Evolutionary conservation across 2,113 vertebrate species (phyloP), one percentile per base, ranked within the genome.

Genomic region (Cebidichthys violaceus): DNA sequence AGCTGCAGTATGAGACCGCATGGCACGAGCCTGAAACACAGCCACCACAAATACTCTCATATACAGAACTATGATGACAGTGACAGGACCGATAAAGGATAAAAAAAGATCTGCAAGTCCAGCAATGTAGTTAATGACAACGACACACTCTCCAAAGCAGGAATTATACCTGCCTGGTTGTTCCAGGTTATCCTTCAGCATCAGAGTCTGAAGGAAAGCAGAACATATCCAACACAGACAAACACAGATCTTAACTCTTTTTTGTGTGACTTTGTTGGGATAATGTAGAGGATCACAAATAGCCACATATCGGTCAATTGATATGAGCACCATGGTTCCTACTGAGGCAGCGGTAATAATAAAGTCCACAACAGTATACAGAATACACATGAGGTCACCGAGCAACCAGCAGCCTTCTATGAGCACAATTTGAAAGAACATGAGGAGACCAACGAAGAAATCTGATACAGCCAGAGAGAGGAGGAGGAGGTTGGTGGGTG

Each of bases 401-500:
- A 70, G 1, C 10, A n/a, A n/a, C 47, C 47, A 54, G 47, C 68
- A 70, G 5, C 67, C 67, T 1, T 52, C 29, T 20, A 70, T 22
- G 9, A 70, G 29, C 7, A 70, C 1, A 20, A 52, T 70, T 13
- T 52, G 29, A 35, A 70, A 70, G 4, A n/a, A 70, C 10, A 35
- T 52, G 45, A 70, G 18, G 67, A 35, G 2, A 5, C 67, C 47
- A 1, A 70, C 29, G 1, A 70, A 35, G 67, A 70, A 70, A 33
- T 70, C 67, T 33, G 67, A 70, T 18, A 70, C 27, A 14, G 67
- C 45, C 29, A 70, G 67, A 27, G 79, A 93, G 70, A 91, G 81
- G 18, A 93, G 77, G 20, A 93, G 80, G 66, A 91, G 60, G 67
- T 70, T 70, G 45, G 67, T 52, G 29, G 45, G 67, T 0, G 45